A percentile compares a stretch with the other conserved stretches of the same genome.
Conservation (phyloP, 1,140 invertebrate species). For the Caenorhabditis tropicalis region DNA sequence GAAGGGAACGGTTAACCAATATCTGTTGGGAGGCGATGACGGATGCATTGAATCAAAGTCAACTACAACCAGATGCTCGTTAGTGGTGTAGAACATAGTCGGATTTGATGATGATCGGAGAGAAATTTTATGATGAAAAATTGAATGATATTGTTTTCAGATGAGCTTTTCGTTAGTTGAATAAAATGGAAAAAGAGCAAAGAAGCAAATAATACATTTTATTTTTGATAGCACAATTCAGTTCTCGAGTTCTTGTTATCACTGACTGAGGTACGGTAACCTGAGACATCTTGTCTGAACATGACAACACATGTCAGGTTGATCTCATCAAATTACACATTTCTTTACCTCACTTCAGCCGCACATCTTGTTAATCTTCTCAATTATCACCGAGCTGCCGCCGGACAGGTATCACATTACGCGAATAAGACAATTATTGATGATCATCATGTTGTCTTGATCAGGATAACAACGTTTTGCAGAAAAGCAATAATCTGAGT, state of each 20-base stretch:
- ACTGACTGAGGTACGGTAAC: conserved; percentile 12
- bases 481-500: background rate
- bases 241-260: background rate
- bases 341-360: background rate
- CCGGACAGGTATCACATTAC: conserved; percentile 15
- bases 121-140: conserved; percentile 29
- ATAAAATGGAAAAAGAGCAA: background rate
- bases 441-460: background rate
- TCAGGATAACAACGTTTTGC: background rate
- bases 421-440: conserved; percentile 2
- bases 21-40: conserved; percentile 22
- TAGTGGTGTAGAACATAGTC: conserved; percentile 41
- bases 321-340: conserved; percentile 33
- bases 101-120: conserved; percentile 38
- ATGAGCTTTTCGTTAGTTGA: background rate
- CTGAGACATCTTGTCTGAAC: conserved; percentile 21
- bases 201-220: background rate
- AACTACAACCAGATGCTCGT: conserved; percentile 41
- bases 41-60: conserved; percentile 36
- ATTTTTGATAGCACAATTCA: background rate
- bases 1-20: conserved; percentile 26
- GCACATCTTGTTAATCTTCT: conserved; percentile 42
- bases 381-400: conserved; percentile 35
- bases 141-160: conserved; percentile 43
- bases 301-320: conserved; percentile 43